These are phyloP conservation scores for Microctenopoma stevenorrisi DNA, from an alignment of 2,797 vertebrate genomes.

Conservation along the genomic window DNA sequence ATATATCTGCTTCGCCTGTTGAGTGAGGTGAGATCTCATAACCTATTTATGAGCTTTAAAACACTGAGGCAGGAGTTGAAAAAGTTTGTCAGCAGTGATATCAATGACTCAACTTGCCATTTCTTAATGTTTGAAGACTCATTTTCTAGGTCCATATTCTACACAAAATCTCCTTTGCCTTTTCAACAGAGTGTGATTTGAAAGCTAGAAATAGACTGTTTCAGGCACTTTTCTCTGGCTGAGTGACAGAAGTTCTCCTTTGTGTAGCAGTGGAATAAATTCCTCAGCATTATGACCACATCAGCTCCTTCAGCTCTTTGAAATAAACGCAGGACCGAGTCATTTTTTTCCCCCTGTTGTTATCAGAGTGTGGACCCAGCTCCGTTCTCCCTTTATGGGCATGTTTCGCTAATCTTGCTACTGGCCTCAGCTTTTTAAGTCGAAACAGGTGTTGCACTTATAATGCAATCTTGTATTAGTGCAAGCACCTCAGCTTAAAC, in stretches of 20 bases:
- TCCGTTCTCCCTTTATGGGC: slow-evolving; percentile 84
- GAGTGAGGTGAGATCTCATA: slow-evolving; percentile 40
- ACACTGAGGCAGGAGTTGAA: slow-evolving; percentile 17
- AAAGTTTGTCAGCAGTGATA: slow-evolving; percentile 41
- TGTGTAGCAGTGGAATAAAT: slow-evolving; percentile 65
- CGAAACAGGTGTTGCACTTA: slow-evolving; percentile 80
- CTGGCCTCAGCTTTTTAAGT: slow-evolving; percentile 80
- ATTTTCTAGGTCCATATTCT: slow-evolving; percentile 30
- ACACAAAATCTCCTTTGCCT: slow-evolving; percentile 21
- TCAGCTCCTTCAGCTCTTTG: slow-evolving; percentile 73
- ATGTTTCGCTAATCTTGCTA: slow-evolving; percentile 84
- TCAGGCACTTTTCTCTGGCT: slow-evolving; percentile 58
- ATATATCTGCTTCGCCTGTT: slow-evolving; percentile 33
- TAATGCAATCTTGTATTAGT: slow-evolving; percentile 70
- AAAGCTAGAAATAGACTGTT: slow-evolving; percentile 63
- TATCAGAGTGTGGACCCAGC: slow-evolving; percentile 73
- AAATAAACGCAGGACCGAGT: slow-evolving; percentile 59
- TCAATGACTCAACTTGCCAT: slow-evolving; percentile 35
- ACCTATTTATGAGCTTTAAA: slow-evolving; percentile 45
- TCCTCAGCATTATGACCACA: slow-evolving; percentile 76
- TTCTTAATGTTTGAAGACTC: slow-evolving; percentile 37
- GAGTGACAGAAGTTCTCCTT: slow-evolving; percentile 48
- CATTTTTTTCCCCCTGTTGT: slow-evolving; percentile 50
- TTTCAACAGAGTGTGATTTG: slow-evolving; percentile 46
- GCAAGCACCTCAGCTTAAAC: slow-evolving; percentile 57